Evolutionary conservation across 2,113 vertebrate species (phyloP).

Genomic region (Prunella himalayana): DNA sequence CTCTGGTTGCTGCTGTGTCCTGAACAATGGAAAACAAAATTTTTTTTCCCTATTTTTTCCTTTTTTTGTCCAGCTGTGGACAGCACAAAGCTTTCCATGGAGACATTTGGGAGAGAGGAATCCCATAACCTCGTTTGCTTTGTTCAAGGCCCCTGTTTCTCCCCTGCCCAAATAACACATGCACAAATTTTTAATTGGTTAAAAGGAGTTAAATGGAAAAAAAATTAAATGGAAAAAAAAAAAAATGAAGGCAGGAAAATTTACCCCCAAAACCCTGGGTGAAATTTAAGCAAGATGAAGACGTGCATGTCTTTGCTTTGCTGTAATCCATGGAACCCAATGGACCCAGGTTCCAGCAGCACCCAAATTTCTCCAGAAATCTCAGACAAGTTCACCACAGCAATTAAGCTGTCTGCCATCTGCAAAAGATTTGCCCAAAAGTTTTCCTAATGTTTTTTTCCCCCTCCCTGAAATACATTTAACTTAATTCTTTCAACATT

Average conservation of each 20-base stretch:
- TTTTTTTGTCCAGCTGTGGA: background rate
- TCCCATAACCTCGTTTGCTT: background rate
- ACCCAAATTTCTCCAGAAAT: slow-evolving; percentile 62
- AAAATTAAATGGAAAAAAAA: background rate
- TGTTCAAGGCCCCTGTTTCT: background rate
- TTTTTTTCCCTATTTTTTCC: background rate
- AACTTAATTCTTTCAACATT: slow-evolving; percentile 46
- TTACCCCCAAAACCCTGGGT: background rate
- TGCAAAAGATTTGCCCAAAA: slow-evolving; percentile 56
- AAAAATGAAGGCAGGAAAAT: background rate
- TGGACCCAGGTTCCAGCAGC: slow-evolving; percentile 22
- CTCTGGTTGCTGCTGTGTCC: background rate
- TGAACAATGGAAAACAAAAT: background rate
- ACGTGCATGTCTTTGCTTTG: background rate
- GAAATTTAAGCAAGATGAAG: background rate
- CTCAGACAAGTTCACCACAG: slow-evolving; percentile 67
- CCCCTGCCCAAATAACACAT: background rate
- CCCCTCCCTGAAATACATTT: background rate
- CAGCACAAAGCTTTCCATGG: background rate
- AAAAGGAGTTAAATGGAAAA: background rate
- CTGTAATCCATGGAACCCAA: background rate
- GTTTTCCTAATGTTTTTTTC: background rate
- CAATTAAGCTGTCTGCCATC: slow-evolving; percentile 74
- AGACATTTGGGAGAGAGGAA: background rate
- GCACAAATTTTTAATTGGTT: background rate